Percentiles rank a stretch among this genome's conserved stretches.
Conservation (phyloP, 2,888 invertebrate genomes). For the Hoplodrina blanda region DNA sequence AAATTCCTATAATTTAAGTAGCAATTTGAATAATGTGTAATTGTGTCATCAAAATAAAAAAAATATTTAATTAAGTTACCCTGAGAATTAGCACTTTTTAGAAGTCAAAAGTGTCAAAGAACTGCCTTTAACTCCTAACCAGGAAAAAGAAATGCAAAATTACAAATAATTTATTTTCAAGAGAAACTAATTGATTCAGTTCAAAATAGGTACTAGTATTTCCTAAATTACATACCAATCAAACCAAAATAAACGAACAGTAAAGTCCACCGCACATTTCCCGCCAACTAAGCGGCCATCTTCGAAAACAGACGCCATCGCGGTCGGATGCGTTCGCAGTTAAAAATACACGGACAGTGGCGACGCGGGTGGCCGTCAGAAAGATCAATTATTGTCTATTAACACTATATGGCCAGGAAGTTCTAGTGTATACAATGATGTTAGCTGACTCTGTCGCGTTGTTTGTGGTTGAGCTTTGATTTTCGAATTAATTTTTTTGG, state of each 20-base stretch:
- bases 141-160: too few relatives aligned
- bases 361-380: constrained; percentile 83
- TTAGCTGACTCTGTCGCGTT: constrained; percentile 60
- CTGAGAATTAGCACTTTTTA: neutral
- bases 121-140: neutral
- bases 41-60: neutral
- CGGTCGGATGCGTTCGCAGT: constrained; percentile 57
- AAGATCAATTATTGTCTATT: constrained; percentile 87
- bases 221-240: constrained; percentile 37
- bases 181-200: constrained; percentile 23
- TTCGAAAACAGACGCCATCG: constrained; percentile 65
- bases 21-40: neutral
- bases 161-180: constrained; percentile 7
- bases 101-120: neutral
- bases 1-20: neutral
- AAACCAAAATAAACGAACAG: constrained; percentile 56
- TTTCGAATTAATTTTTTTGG: constrained; percentile 46
- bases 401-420: constrained; percentile 81
- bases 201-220: constrained; percentile 23
- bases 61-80: neutral
- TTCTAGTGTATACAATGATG: constrained; percentile 64
- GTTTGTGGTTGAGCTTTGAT: constrained; percentile 55
- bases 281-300: constrained; percentile 66
- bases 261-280: constrained; percentile 65
- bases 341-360: constrained; percentile 73